phyloP scores from a whole-genome alignment of 2,888 invertebrate species.

The Ernsta delagoae region DNA sequence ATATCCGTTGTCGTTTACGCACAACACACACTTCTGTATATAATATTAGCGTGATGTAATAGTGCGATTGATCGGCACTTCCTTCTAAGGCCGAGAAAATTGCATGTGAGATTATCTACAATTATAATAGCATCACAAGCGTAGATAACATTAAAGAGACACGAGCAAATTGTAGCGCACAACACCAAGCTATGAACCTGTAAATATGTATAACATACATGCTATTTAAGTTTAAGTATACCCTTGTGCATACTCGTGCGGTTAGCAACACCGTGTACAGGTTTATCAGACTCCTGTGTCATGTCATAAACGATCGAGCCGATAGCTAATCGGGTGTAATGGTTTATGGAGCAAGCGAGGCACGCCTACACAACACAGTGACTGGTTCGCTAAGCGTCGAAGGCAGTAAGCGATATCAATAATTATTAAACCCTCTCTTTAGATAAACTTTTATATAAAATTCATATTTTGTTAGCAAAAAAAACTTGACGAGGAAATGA shows the following conservation, averaged over 20 bases:
- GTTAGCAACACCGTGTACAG: constrained; percentile 11
- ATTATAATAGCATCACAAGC: neutral
- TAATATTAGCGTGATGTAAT: too few species aligned
- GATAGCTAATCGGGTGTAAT: constrained; percentile 26
- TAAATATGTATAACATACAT: neutral
- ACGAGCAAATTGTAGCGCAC: neutral
- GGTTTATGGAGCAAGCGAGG: constrained; percentile 10
- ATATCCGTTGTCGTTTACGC: too few species aligned
- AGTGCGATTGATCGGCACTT: neutral
- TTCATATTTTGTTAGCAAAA: too few species aligned
- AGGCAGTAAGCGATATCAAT: constrained; percentile 5
- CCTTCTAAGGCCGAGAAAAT: neutral
- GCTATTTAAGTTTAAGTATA: constrained; percentile 2
- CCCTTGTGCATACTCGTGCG: constrained; percentile 1
- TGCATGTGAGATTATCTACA: neutral
- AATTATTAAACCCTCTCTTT: neutral
- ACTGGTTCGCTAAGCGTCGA: constrained; percentile 8
- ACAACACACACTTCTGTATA: too few species aligned
- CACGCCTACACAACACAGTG: constrained; percentile 4
- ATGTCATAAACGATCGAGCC: constrained; percentile 14
- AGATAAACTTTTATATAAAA: too few species aligned
- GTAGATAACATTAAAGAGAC: neutral
- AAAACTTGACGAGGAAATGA: too few species aligned
- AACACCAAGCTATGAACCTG: neutral
- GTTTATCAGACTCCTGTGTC: constrained; percentile 6